Evolutionary conservation across 2,888 invertebrate genomes (phyloP), one percentile per base, ranked within the genome.

Genomic region (Zhuqinia jingwanae): DNA sequence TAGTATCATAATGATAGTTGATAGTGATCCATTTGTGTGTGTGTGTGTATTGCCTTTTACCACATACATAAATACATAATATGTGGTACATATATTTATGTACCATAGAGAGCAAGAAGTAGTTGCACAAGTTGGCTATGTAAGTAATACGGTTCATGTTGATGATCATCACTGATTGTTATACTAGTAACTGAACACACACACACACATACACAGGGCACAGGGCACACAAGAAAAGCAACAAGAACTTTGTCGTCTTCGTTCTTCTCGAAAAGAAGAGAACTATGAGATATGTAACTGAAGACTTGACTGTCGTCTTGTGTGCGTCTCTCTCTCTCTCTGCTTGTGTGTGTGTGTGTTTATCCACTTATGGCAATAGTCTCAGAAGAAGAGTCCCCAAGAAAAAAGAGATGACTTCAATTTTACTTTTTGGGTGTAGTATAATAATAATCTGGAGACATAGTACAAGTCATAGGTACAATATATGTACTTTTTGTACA

Each of bases 1-100:
- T 76, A 83, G 75, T 63, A 76, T 50, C 22, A 53, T 65, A 50
- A 82, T 73, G 50, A 73, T 82, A 75, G 63, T 70, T 42, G 63
- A 63, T 76, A 56, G 45, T 45, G 60, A 53, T 58, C 77, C 77
- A 30, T n/a, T n/a, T n/a, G n/a, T n/a, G n/a, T n/a, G n/a, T n/a
- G n/a, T n/a, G n/a, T n/a, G n/a, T n/a, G n/a, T n/a, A n/a, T n/a
- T n/a, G n/a, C n/a, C 42, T 36, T 20, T 58, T 5, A 25, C 20
- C 25, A 47, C 70, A 17, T 47, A 13, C 45, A 70, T 17, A 1
- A 5, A 22, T 25, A 13, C 25, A 17, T 11, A 11, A 11, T 22
- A 10, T 58, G 11, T 58, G 25, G 58, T 25, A 13, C 3, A 17
- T 1, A n/a, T n/a, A n/a, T n/a, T n/a, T n/a, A n/a, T n/a, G n/a